Evolutionary conservation across 2,888 invertebrate genomes (phyloP), one percentile per base, ranked within the genome.

Genomic region (Nebria salina): DNA sequence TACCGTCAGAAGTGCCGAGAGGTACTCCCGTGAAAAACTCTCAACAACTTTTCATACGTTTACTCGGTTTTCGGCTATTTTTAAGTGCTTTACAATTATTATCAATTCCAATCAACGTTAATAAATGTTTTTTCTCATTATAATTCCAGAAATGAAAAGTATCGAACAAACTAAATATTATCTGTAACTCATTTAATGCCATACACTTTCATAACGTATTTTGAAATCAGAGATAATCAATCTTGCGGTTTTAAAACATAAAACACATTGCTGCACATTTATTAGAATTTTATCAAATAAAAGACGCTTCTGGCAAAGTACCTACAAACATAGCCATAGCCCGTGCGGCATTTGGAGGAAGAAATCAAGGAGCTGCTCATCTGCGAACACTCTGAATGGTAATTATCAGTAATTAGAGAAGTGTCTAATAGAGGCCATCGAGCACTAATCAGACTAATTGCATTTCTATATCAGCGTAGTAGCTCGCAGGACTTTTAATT

Each of bases 1-100:
- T 87, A 87, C 87, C 85, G 85, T 83, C 85, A 83, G 83, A 84
- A 87, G 87, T 83, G 87, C 87, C 87, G 70, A 26, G 11, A 54
- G 54, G 54, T 54, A 54, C 54, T 54, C 87, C 87, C 86, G 26
- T 80, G 70, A 80, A 80, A 80, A 75, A 80, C 75, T 72, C 54
- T 54, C 64, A 43, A 80, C 80, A 80, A 80, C 75, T 80, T 80
- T 80, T 75, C 80, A 80, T 80, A 79, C 79, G 54, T 74, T 79
- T 75, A 34, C 34, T 79, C 66, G 65, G 66, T 79, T 79, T 72
- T 34, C 34, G 34, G 34, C 34, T 2, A 5, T 34, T 34, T 34
- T 34, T 34, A 34, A 34, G 2, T 34, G 0, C 0, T 34, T 34
- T 1, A 34, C 34, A 34, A 34, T 34, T 34, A 34, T 34, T 34